phyloP scores from a whole-genome alignment of 2,113 vertebrate genomes.

The Poeciliopsis retropinna region DNA sequence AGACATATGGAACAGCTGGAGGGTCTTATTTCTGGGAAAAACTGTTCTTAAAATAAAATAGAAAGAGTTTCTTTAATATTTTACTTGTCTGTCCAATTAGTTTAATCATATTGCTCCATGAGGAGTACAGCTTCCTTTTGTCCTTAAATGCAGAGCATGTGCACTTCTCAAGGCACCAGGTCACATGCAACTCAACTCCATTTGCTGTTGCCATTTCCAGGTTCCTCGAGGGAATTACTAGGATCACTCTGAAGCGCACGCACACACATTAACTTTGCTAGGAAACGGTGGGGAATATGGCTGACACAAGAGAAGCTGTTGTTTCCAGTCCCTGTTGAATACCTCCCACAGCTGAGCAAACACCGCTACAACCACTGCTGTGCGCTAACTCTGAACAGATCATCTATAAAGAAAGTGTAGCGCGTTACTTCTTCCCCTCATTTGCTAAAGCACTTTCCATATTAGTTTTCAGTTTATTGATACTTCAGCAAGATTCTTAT shows the following conservation, averaged over 20 bases:
- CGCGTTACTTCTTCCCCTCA: slow-evolving; percentile 44
- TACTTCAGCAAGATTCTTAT: slow-evolving; percentile 35
- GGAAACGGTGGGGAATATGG: slow-evolving; percentile 45
- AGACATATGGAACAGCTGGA: background rate
- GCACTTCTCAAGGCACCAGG: slow-evolving; percentile 50
- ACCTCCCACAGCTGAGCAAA: slow-evolving; percentile 65
- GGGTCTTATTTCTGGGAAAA: background rate
- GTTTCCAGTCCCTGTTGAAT: slow-evolving; percentile 46
- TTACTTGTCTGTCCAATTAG: background rate
- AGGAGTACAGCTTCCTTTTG: slow-evolving; percentile 51
- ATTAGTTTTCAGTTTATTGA: slow-evolving; percentile 28
- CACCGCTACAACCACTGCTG: slow-evolving; percentile 28
- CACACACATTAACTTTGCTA: slow-evolving; percentile 27
- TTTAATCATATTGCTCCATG: background rate
- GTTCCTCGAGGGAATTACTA: slow-evolving; percentile 50
- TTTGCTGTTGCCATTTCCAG: slow-evolving; percentile 66
- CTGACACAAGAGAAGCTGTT: slow-evolving; percentile 63
- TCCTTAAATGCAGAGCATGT: slow-evolving; percentile 67
- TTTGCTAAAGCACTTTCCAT: slow-evolving; percentile 66
- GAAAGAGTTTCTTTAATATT: background rate
- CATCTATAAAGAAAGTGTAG: background rate
- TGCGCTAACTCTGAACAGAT: slow-evolving; percentile 21
- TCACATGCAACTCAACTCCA: slow-evolving; percentile 70
- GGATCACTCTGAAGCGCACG: slow-evolving; percentile 35
- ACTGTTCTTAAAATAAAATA: background rate